A percentile compares a stretch with the other conserved stretches of the same genome.
Evolutionary conservation across 53 echinoderm and acorn worm genomes (phyloP).

Genomic region (Antedon mediterranea): DNA sequence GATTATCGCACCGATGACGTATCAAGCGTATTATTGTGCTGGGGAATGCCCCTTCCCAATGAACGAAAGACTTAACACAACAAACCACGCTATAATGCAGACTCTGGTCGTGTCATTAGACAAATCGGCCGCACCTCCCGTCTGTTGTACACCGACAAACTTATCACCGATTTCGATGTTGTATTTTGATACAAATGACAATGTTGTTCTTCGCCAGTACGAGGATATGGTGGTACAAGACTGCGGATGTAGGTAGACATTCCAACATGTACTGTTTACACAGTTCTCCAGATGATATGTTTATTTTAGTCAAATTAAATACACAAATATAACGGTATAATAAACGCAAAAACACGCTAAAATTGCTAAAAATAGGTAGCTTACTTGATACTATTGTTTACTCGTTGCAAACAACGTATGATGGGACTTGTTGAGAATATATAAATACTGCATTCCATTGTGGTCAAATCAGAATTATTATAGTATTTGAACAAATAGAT

Average conservation of each 20-base stretch:
- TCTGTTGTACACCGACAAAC: constrained; percentile 85
- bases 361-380: no score
- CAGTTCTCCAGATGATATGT: not conserved
- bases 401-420: no score
- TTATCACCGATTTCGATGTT: constrained; percentile 89
- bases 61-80: constrained; percentile 69
- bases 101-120: constrained; percentile 71
- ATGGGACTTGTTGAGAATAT: no score
- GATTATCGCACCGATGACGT: constrained; percentile 94
- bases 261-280: not conserved
- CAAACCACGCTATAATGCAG: constrained; percentile 95
- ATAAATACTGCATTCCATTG: no score
- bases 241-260: constrained; percentile 62
- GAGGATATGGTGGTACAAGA: constrained; percentile 96
- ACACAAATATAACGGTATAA: not conserved
- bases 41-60: constrained; percentile 93
- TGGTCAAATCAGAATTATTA: no score
- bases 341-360: not conserved
- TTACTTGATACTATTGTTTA: no score
- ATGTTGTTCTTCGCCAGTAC: constrained; percentile 89
- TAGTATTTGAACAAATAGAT: no score
- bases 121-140: constrained; percentile 47
- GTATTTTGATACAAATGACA: constrained; percentile 86
- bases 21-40: constrained; percentile 87
- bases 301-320: not conserved